A percentile compares a stretch with the other conserved stretches of the same genome.
phyloP scores from a whole-genome alignment of 2,888 invertebrate species.

The Apamea crenata region DNA sequence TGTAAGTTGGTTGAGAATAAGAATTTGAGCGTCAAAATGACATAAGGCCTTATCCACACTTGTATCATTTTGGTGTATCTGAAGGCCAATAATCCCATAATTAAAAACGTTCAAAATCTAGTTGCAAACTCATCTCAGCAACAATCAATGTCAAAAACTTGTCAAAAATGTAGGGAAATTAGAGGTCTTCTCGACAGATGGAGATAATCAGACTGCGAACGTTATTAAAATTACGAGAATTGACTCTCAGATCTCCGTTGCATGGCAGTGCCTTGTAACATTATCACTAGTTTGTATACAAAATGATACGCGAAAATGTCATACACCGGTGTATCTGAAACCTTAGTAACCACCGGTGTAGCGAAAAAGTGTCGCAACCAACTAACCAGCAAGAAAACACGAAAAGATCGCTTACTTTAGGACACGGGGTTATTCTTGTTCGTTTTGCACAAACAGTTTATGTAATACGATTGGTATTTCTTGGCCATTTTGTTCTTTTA shows the following conservation, averaged over 20 bases:
- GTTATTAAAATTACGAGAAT: no score
- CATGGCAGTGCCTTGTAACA: no score
- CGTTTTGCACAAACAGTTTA: background rate
- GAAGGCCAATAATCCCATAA: no score
- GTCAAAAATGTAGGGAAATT: no score
- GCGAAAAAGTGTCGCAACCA: background rate
- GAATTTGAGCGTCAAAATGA: background rate
- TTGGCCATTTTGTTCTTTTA: background rate
- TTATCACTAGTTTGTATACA: background rate
- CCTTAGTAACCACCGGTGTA: no score
- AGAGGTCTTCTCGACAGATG: no score
- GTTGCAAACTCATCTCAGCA: no score
- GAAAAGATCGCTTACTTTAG: background rate
- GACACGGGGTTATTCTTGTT: background rate
- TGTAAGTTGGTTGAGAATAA: background rate
- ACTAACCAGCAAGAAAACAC: background rate
- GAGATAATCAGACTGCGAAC: no score
- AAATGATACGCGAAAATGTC: background rate
- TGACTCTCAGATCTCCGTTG: no score
- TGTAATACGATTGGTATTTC: conserved; percentile 10
- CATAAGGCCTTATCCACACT: background rate
- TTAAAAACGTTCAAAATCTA: no score
- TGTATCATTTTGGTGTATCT: background rate
- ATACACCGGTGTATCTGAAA: background rate
- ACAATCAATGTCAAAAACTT: no score